Evolutionary conservation across 2,113 vertebrate species (phyloP), one percentile per base, ranked within the genome.

Genomic region (Sardina pilchardus): DNA sequence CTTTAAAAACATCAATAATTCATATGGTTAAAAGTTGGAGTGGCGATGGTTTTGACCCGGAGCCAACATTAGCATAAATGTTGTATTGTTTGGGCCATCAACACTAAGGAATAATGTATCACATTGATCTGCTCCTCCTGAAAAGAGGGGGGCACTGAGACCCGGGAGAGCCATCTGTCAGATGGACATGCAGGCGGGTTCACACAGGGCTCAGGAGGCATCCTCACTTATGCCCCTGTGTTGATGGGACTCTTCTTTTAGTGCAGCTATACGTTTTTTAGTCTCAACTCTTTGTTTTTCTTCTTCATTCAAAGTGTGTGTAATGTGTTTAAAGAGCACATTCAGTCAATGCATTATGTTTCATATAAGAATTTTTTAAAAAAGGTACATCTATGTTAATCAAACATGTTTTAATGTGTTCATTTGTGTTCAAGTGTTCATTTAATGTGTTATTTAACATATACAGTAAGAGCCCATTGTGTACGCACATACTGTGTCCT

Each of bases 1-100:
- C 34, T 78, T 78, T 78, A 78, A 78, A 78, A 39, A 78, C 30
- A 78, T 78, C 71, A 78, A 78, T 78, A 78, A 78, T 78, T 78
- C 1, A 78, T 78, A 36, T 2, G 30, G 71, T 78, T 78, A 78
- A 78, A 78, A 78, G 71, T 78, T 78, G 71, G 14, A 36, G 71
- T 78, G 71, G 34, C 30, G 17, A 36, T 78, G 71, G 6, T 26
- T 71, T 71, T 71, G 63, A 71, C 63, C 63, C n/a, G 3, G 24
- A 36, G 12, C 36, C 26, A 78, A 34, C 10, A 36, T 34, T 14
- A 36, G 16, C 71, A 78, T 36, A 78, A 36, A 78, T 78, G 36
- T 12, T 78, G 71, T 36, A 78, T 34, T 34, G 71, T 78, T 78
- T 78, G 14, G 71, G 14, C 34, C 30, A 36, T 75, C 1, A 16